Conservation (phyloP, 2,888 invertebrate species). For the Thera obeliscata region DNA sequence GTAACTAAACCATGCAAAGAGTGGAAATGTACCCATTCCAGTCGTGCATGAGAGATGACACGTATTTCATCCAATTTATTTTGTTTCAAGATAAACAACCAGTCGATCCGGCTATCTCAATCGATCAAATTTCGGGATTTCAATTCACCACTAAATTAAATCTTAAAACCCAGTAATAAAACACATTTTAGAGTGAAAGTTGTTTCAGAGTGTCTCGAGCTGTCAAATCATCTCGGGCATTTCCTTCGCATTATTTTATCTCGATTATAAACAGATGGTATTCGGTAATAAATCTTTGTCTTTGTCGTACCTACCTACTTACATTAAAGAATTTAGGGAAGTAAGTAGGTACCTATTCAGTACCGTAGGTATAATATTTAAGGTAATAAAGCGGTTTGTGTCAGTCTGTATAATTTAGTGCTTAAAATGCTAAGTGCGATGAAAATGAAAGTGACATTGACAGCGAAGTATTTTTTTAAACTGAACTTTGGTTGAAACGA, state of each 20-base stretch:
- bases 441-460: slow-evolving; percentile 2
- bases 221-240: slow-evolving; percentile 62
- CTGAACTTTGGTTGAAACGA: neutral
- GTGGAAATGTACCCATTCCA: too few species aligned
- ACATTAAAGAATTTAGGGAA: slow-evolving; percentile 45
- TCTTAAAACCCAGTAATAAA: neutral
- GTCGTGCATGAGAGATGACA: too few species aligned
- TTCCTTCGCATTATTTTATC: slow-evolving; percentile 66
- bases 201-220: slow-evolving; percentile 41
- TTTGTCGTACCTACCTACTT: slow-evolving; percentile 51
- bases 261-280: slow-evolving; percentile 81
- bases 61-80: neutral
- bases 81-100: neutral
- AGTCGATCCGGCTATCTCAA: neutral
- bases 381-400: neutral
- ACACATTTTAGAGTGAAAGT: slow-evolving; percentile 6
- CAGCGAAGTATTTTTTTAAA: neutral
- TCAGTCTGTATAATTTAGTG: neutral
- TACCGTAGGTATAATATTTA: neutral
- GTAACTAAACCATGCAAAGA: too few species aligned
- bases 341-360: neutral
- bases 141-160: neutral
- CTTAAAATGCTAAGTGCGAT: neutral
- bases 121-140: slow-evolving; percentile 1
- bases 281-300: slow-evolving; percentile 75